phyloP scores from a whole-genome alignment of 1,140 invertebrate genomes.

The Apis dorsata region DNA sequence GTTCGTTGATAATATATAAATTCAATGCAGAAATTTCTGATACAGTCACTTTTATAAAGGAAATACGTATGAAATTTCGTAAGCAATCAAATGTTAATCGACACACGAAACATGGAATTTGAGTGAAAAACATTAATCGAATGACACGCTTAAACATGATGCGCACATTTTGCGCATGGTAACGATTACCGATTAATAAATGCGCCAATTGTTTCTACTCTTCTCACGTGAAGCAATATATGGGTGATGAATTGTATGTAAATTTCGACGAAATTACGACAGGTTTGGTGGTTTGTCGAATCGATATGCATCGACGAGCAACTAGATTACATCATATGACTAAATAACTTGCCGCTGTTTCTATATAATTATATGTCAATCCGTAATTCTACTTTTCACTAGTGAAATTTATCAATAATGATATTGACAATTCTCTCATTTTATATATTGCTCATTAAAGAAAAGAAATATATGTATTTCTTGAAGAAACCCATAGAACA shows the following conservation, averaged over 20 bases:
- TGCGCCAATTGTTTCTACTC: background rate
- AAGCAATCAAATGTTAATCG: background rate
- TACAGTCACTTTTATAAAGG: no score
- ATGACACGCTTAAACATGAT: background rate
- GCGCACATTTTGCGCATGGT: background rate
- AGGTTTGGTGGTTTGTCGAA: constrained; percentile 10
- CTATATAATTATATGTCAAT: background rate
- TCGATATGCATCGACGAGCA: background rate
- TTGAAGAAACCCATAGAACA: no score
- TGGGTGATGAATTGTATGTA: background rate
- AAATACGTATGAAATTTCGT: no score
- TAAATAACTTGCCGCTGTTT: background rate
- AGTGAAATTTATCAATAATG: background rate
- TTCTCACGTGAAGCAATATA: background rate
- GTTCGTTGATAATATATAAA: no score
- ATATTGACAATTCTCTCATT: background rate
- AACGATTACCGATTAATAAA: background rate
- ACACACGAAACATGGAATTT: background rate
- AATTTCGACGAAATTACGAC: background rate
- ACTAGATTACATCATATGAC: constrained; percentile 5
- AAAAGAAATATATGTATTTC: no score
- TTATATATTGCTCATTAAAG: no score
- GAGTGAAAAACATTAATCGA: background rate
- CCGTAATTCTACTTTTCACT: no score
- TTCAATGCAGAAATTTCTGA: no score